phyloP scores from a whole-genome alignment of 2,113 vertebrate species.

The Peromyscus leucopus region DNA sequence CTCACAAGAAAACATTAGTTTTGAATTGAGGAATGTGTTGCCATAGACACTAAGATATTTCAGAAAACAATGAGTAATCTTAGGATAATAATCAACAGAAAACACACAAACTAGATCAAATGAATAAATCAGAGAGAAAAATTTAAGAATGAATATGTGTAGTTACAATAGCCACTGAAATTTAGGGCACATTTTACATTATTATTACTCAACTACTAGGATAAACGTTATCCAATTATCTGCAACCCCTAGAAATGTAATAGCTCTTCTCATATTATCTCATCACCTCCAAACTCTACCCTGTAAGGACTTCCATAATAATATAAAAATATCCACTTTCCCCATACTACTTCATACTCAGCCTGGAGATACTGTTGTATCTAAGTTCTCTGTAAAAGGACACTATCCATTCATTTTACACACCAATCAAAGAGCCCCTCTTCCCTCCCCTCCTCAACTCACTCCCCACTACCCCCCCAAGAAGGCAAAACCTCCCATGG shows the following conservation, averaged over 20 bases:
- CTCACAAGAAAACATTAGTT: not conserved
- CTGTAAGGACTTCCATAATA: not conserved
- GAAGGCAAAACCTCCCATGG: no score
- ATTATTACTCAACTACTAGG: not conserved
- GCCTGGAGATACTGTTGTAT: not conserved
- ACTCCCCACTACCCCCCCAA: no score
- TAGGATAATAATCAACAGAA: not conserved
- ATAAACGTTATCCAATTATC: not conserved
- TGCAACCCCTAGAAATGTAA: not conserved
- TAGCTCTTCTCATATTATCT: not conserved
- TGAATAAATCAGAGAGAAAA: not conserved
- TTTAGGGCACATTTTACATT: not conserved
- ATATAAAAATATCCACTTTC: not conserved
- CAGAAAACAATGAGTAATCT: not conserved
- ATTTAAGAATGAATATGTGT: not conserved
- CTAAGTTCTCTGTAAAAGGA: not conserved
- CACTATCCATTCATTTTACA: not conserved
- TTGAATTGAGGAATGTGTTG: not conserved
- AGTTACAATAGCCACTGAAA: not conserved
- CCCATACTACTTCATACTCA: not conserved
- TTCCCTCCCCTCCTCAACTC: no score
- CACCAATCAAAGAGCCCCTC: no score
- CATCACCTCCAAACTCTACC: not conserved
- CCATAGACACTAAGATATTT: no score
- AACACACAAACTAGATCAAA: not conserved